Percentiles rank a stretch among this genome's conserved stretches.
These are phyloP conservation scores for Tiliqua scincoides DNA, from an alignment of 2,113 vertebrate genomes.

Conservation along the genomic window DNA sequence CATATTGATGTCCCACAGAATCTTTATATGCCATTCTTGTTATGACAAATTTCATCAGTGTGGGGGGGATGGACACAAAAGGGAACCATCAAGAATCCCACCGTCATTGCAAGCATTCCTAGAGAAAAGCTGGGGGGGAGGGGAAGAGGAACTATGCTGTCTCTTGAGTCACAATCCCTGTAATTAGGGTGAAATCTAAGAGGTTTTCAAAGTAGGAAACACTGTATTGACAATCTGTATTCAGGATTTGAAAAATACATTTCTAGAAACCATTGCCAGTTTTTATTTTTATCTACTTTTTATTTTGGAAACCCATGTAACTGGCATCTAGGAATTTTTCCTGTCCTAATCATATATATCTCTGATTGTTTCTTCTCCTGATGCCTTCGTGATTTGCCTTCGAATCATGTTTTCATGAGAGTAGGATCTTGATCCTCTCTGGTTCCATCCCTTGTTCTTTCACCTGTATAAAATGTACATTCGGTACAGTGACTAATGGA, in stretches of 20 bases:
- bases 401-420: not conserved
- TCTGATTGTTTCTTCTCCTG: no score
- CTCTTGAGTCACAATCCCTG: not conserved
- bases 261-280: no score
- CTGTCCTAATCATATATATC: not conserved
- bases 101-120: not conserved
- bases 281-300: no score
- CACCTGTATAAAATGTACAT: not conserved
- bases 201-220: not conserved
- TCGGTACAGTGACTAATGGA: not conserved
- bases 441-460: not conserved
- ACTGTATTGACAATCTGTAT: not conserved
- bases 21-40: not conserved
- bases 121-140: rapidly evolving
- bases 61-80: not conserved
- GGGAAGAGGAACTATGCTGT: not conserved
- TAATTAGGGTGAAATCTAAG: not conserved
- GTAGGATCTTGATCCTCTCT: not conserved
- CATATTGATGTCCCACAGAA: not conserved
- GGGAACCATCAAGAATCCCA: not conserved
- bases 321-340: not conserved
- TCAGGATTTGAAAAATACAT: not conserved
- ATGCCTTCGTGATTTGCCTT: not conserved
- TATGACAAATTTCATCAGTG: not conserved
- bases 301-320: not conserved